Conservation (phyloP, 2,113 vertebrate genomes). For the Alaudala cheleensis region DNA sequence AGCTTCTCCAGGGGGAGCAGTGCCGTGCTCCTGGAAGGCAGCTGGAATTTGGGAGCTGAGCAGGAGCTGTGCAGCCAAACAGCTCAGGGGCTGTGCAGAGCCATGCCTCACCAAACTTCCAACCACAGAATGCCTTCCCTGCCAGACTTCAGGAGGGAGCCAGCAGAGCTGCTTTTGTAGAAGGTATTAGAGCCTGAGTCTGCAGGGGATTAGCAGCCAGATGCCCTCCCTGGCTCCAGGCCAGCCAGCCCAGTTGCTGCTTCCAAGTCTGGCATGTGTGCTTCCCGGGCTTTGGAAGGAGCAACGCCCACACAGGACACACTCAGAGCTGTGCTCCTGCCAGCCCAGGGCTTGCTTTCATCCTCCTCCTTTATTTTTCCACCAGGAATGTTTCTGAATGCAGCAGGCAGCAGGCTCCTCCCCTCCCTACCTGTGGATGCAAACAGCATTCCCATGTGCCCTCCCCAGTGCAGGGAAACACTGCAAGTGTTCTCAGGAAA, state of each 20-base stretch:
- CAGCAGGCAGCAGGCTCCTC: constrained; percentile 36
- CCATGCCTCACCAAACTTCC: background rate
- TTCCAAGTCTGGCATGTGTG: background rate
- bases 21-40: background rate
- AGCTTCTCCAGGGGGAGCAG: background rate
- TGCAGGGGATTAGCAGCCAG: constrained; percentile 50
- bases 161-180: background rate
- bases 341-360: background rate
- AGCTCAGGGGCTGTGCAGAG: background rate
- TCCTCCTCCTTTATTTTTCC: background rate
- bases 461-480: background rate
- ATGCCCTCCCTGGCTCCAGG: background rate
- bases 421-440: constrained; percentile 58
- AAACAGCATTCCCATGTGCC: background rate
- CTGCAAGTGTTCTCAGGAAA: background rate
- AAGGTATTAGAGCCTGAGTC: background rate
- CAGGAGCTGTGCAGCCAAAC: background rate
- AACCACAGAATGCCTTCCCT: background rate
- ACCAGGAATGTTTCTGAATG: constrained; percentile 22
- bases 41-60: background rate
- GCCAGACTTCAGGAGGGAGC: background rate
- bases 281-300: background rate
- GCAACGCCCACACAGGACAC: constrained; percentile 40
- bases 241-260: background rate
- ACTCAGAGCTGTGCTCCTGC: background rate